Evolutionary conservation across 2,888 invertebrate species (phyloP), one percentile per base, ranked within the genome.

Genomic region (Drepanosiphum platanoidis): DNA sequence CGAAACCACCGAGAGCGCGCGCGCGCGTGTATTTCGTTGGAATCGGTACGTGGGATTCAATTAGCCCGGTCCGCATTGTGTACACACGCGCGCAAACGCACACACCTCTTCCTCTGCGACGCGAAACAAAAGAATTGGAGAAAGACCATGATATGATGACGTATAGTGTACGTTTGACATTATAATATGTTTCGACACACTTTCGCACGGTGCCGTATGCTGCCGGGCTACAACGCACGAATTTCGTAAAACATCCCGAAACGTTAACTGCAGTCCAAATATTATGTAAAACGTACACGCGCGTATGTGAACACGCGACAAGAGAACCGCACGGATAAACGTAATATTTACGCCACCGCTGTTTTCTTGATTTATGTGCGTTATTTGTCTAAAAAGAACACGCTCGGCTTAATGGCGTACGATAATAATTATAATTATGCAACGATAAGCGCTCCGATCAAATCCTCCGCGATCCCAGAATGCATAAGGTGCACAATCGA

Each of bases 41-140:
- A 68, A 75, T 72, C n/a, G 42, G 58, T 75, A 68, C 83, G 84
- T 84, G 84, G 84, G 84, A 84, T 84, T 77, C 77, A 75, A 84
- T 84, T 84, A 84, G 46, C 83, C 83, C 34, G 52, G 66, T 74
- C 34, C 46, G 42, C 66, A 83, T 83, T 83, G 82, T 46, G 27
- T 22, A 70, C 36, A 58, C 42, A 80, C 52, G 66, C 8, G 34
- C 36, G 27, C 58, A 32, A 11, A 32, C 36, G n/a, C 34, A 74
- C 72, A 71, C 27, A 52, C 80, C 82, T 77, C 52, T 68, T 77
- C 52, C 58, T 84, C 46, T 68, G 46, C 30, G 2, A 36, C 32
- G n/a, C 52, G 22, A 58, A 58, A 84, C 75, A 84, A 84, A 77
- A 84, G 83, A 75, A 66, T 46, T 68, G n/a, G 82, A 74, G 72